Conservation (phyloP, 2,113 vertebrate species). For the Mastomys natalensis region DNA sequence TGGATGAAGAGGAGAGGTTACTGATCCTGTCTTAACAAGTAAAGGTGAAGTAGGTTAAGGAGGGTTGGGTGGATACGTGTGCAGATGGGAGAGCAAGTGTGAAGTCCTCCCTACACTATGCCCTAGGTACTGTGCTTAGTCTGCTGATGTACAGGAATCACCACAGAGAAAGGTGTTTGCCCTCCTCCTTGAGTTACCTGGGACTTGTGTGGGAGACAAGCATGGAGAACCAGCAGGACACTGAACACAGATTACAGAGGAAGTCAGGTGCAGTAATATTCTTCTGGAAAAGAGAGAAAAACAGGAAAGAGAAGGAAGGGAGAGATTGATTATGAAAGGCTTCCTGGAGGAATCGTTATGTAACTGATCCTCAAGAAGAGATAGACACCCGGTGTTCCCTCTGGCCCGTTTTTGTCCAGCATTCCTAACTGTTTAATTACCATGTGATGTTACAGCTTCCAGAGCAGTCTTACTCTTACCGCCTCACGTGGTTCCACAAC, state of each 20-base stretch:
- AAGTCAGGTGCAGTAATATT: background rate
- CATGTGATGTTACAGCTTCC: background rate
- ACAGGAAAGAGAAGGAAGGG: background rate
- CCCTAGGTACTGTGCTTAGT: background rate
- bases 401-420: background rate
- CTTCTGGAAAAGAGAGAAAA: background rate
- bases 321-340: background rate
- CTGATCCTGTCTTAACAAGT: background rate
- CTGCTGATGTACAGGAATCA: fast-evolving
- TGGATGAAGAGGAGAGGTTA: background rate
- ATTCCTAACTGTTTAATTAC: background rate
- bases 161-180: background rate
- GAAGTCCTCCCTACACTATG: background rate
- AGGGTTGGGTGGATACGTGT: fast-evolving
- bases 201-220: background rate
- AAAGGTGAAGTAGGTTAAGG: background rate
- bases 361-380: background rate
- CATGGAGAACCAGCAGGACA: background rate
- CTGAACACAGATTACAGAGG: background rate
- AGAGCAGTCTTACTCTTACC: too few species aligned
- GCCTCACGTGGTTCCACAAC: background rate
- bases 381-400: background rate
- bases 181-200: background rate
- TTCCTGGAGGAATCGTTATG: background rate
- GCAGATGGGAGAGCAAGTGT: too few species aligned